phyloP scores from a whole-genome alignment of 35 echinoderm and acorn worm genomes.

The Ophiothrix spiculata region DNA sequence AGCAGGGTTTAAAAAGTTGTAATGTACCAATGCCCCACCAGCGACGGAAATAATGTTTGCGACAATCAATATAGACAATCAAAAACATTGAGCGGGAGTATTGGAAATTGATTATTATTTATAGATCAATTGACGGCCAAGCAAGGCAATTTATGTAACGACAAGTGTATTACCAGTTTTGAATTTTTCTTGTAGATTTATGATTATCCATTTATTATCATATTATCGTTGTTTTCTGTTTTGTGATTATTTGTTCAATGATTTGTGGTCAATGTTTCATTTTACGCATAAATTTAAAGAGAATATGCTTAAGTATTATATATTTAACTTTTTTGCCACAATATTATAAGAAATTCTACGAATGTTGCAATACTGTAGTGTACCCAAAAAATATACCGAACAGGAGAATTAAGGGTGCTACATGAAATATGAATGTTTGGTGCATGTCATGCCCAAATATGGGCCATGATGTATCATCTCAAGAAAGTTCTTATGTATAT shows the following conservation, averaged over 20 bases:
- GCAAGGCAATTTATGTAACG: neutral
- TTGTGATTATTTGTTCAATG: slow-evolving; percentile 11
- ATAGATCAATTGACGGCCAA: slow-evolving; percentile 21
- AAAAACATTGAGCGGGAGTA: slow-evolving; percentile 1
- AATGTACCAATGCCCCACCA: slow-evolving; percentile 16
- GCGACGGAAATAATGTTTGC: neutral
- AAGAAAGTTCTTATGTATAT: neutral
- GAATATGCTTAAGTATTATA: too few species aligned
- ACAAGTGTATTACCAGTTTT: neutral
- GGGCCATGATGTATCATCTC: neutral
- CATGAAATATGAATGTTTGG: neutral
- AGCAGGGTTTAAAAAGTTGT: slow-evolving; percentile 24
- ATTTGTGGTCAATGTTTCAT: slow-evolving; percentile 15
- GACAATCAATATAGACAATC: neutral
- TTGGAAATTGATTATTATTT: slow-evolving; percentile 14
- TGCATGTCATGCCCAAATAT: neutral
- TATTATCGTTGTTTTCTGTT: neutral
- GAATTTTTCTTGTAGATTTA: neutral
- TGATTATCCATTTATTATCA: neutral
- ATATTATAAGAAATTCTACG: neutral
- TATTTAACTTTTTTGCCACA: slow-evolving; percentile 13
- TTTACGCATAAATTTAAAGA: slow-evolving; percentile 16
- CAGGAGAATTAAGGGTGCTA: neutral
- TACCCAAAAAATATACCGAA: neutral
- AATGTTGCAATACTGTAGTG: neutral